These are phyloP conservation scores for Muscicapa comitata DNA, from an alignment of 2,797 vertebrate genomes.

Conservation along the genomic window DNA sequence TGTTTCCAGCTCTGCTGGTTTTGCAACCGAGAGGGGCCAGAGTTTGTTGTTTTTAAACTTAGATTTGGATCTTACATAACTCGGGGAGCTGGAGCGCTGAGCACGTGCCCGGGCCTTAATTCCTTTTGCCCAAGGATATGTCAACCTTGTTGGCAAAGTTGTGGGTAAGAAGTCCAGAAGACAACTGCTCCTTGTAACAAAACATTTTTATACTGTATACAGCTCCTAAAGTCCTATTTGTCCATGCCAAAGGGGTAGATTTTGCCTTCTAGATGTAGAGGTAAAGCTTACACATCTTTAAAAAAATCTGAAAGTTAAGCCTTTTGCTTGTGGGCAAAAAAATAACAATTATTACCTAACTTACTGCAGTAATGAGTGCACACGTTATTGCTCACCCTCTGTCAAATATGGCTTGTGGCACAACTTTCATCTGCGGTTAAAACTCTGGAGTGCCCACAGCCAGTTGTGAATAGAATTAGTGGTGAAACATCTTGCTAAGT, in stretches of 20 bases:
- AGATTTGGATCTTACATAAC: neutral
- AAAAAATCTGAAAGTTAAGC: neutral
- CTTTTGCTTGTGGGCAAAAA: neutral
- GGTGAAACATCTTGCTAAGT: neutral
- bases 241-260: neutral
- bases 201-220: neutral
- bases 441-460: neutral
- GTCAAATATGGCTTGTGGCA: neutral
- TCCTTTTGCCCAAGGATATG: neutral
- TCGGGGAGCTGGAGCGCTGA: neutral
- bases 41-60: neutral
- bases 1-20: constrained; percentile 21
- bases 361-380: neutral
- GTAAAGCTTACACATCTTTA: neutral
- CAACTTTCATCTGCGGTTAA: neutral
- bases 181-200: neutral
- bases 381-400: neutral
- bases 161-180: neutral
- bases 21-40: neutral
- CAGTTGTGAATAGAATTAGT: neutral
- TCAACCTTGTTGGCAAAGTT: neutral
- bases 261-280: neutral
- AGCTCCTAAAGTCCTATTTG: neutral
- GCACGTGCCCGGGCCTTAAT: neutral
- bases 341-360: neutral